Base-by-base conservation (phyloP, 2,888 invertebrate species). In the Lamellibrachia columna region DNA sequence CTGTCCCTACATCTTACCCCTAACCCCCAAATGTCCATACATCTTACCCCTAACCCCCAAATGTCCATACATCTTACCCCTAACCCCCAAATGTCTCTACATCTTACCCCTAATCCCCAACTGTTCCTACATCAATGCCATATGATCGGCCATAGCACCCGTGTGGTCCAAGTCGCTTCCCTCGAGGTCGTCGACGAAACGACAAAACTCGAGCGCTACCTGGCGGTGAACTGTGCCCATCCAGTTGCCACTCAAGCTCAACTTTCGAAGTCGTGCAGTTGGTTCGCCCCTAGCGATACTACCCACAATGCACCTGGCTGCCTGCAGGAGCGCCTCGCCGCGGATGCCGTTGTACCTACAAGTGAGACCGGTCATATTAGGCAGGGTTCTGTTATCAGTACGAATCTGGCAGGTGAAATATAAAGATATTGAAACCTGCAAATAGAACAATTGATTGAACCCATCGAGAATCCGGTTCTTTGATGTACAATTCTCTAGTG, bases 241-340 rank as follows among this genome's bases (percentile, higher is more conserved):
- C 75, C 75, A 22, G 75, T 75, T 75, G 75, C 75, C 75, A 2
- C 75, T 75, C 75, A 75, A n/a, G n/a, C 15, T 75, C 15, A 75
- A n/a, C n/a, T 75, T 75, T 75, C 75, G 75, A 11, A 75, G 22
- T 75, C 75, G 75, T 75, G 75, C 75, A 15, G 22, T 75, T 15
- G 75, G 22, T 22, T 75, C 75, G 75, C 75, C 75, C n/a, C 75
- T 11, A 6, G 75, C 22, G 75, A 75, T 75, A n/a, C 75, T 75
- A 75, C 75, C 75, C 75, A 75, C 75, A 75, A 75, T 75, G 75
- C 75, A 75, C 75, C 75, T 75, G 75, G 75, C 75, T 22, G 75
- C 75, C 22, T 75, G 75, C 75, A 75, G 75, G n/a, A 75, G 75
- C 11, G 75, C 15, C 75, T 75, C 75, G 0, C 75, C 75, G 6